Conservation (phyloP, 2,888 invertebrate genomes). For the Harmothoe impar region DNA sequence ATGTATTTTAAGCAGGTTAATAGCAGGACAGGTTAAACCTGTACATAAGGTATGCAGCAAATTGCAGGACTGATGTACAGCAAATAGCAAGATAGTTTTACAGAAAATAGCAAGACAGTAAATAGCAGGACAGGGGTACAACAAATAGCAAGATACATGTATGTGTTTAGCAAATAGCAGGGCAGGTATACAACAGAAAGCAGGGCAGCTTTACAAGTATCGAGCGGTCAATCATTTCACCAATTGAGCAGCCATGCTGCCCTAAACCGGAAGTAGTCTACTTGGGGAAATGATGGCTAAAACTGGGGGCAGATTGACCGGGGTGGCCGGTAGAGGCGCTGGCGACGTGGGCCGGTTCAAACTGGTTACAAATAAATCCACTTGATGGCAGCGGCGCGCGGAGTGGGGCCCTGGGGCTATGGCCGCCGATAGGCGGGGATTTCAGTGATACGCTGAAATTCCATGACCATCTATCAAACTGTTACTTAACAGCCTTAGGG, state of each 20-base stretch:
- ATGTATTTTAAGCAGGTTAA: too few relatives aligned
- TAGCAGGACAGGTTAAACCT: too few relatives aligned
- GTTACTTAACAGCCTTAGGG: slow-evolving; percentile 42
- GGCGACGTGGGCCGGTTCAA: slow-evolving; percentile 14
- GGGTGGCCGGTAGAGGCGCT: slow-evolving; percentile 2
- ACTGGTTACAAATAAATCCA: slow-evolving; percentile 35
- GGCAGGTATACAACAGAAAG: too few relatives aligned
- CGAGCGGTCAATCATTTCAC: slow-evolving; percentile 8
- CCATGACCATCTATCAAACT: slow-evolving; percentile 35
- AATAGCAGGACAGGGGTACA: too few relatives aligned
- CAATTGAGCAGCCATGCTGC: background rate
- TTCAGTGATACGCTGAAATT: slow-evolving; percentile 31
- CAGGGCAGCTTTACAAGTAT: background rate
- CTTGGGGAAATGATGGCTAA: slow-evolving; percentile 25
- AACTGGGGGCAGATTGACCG: slow-evolving; percentile 1
- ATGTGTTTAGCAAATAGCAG: too few relatives aligned
- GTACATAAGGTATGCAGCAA: too few relatives aligned
- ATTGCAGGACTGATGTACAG: too few relatives aligned
- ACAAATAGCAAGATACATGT: too few relatives aligned
- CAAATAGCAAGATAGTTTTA: too few relatives aligned
- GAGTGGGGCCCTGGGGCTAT: background rate
- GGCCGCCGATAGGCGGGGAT: slow-evolving; percentile 11
- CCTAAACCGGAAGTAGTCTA: background rate
- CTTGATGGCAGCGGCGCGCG: background rate
- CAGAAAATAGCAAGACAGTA: too few relatives aligned